Evolutionary conservation across 1,140 invertebrate genomes (phyloP).

Genomic region (Tenebrio molitor): DNA sequence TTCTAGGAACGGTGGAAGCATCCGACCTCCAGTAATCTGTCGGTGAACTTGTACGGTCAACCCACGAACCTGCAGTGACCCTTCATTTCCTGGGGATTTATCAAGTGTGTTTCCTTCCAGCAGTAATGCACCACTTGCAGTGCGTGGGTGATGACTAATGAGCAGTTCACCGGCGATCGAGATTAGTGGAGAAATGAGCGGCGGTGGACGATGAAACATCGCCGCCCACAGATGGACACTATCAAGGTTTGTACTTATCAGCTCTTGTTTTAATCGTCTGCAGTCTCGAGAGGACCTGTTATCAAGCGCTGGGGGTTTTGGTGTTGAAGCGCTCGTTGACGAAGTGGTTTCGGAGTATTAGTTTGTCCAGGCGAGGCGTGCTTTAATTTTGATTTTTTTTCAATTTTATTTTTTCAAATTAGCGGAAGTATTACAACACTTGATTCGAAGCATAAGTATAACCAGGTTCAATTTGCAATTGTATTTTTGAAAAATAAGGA

Average conservation of each 20-base stretch:
- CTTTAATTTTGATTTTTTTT: no score
- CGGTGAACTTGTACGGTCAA: conserved; percentile 29
- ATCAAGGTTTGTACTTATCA: neutral
- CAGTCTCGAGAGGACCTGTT: neutral
- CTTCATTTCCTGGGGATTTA: conserved; percentile 26
- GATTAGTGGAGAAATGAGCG: conserved; percentile 2
- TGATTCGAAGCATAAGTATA: no score
- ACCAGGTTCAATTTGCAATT: no score
- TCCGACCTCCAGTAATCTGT: neutral
- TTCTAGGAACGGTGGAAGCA: conserved; percentile 17
- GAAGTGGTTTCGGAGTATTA: no score
- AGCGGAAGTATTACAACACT: no score
- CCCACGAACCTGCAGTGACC: conserved; percentile 34
- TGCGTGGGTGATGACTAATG: conserved; percentile 20
- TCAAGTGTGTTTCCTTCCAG: conserved; percentile 19
- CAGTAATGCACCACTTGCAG: conserved; percentile 30
- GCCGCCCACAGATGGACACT: neutral
- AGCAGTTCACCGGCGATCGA: conserved; percentile 5
- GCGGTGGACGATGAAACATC: neutral
- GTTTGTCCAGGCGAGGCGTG: no score
- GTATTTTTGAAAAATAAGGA: no score
- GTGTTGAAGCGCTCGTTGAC: no score
- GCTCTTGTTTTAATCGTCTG: neutral
- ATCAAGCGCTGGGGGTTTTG: no score
- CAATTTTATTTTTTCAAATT: no score